A percentile compares a stretch with the other conserved stretches of the same genome.
phyloP scores from a whole-genome alignment of 2,113 vertebrate species.

The Bos indicus region DNA sequence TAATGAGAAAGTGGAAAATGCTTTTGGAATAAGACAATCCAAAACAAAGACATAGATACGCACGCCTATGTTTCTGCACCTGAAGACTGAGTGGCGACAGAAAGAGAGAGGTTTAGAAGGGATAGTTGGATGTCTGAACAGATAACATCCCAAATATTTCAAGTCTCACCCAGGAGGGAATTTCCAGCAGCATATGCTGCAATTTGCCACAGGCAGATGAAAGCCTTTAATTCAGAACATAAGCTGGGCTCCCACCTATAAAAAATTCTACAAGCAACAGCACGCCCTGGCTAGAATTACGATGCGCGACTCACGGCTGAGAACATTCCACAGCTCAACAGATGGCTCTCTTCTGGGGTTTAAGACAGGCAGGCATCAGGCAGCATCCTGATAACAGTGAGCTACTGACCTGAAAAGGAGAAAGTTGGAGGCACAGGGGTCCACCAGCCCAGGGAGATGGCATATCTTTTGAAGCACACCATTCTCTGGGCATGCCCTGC shows the following conservation, averaged over 20 bases:
- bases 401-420: background rate
- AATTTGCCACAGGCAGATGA: constrained; percentile 48
- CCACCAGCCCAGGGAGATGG: background rate
- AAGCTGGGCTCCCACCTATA: constrained; percentile 5
- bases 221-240: constrained; percentile 40
- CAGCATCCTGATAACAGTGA: background rate
- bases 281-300: background rate
- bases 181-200: background rate
- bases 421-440: background rate
- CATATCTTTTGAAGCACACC: background rate
- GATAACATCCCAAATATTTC: constrained; percentile 38
- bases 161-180: constrained; percentile 8
- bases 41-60: background rate
- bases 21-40: background rate
- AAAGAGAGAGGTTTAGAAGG: background rate
- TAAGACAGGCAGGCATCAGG: background rate
- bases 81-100: background rate
- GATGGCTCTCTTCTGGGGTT: constrained; percentile 52
- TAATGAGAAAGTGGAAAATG: background rate
- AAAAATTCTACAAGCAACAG: constrained; percentile 38
- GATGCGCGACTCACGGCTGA: background rate
- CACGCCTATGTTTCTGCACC: background rate
- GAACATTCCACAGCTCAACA: constrained; percentile 29
- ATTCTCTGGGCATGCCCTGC: background rate
- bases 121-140: background rate